phyloP scores from a whole-genome alignment of 64 coral and sea anemone species.

The Actinia equina region DNA sequence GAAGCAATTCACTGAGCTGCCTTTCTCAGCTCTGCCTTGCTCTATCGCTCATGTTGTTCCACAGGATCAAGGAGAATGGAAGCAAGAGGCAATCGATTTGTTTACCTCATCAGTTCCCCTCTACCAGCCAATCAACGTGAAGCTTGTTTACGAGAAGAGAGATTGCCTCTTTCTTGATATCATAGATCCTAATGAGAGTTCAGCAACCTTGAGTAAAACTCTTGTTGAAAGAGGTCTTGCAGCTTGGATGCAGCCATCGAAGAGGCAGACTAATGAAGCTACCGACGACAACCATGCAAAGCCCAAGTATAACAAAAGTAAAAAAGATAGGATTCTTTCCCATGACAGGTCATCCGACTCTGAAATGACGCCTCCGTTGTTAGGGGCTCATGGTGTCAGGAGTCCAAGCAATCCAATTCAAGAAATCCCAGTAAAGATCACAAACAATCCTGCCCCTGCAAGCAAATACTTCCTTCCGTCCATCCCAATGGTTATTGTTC shows the following conservation, averaged over 20 bases:
- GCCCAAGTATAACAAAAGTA: no score
- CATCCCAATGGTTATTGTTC: slow-evolving; percentile 24
- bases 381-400: neutral
- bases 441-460: neutral
- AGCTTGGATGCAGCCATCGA: neutral
- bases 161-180: slow-evolving; percentile 47
- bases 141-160: slow-evolving; percentile 29
- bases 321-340: neutral
- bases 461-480: neutral
- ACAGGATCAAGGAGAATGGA: slow-evolving; percentile 36
- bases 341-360: neutral
- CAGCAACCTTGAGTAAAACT: slow-evolving; percentile 18
- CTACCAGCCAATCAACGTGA: slow-evolving; percentile 22
- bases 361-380: neutral
- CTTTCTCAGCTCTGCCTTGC: slow-evolving; percentile 44
- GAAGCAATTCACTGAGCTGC: slow-evolving; percentile 11
- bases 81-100: slow-evolving; percentile 29
- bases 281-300: neutral
- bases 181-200: neutral
- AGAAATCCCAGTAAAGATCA: neutral
- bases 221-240: slow-evolving; percentile 48
- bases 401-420: neutral
- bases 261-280: neutral
- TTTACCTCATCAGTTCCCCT: slow-evolving; percentile 43
- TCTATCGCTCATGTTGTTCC: slow-evolving; percentile 43